Evolutionary conservation across 1,140 invertebrate genomes (phyloP), one percentile per base, ranked within the genome.

Genomic region (Saccostrea echinata): DNA sequence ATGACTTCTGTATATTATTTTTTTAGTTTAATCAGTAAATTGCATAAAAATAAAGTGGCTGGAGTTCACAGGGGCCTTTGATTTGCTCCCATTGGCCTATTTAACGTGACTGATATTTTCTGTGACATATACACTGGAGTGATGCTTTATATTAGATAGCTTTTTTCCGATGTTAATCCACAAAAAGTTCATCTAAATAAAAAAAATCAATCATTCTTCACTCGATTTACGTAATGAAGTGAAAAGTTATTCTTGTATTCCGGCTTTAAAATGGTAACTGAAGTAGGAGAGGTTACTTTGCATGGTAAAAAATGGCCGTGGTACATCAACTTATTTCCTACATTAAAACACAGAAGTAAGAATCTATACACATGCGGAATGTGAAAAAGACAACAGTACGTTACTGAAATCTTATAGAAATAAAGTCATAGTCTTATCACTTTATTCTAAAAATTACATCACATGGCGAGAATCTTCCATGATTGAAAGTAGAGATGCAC

Each of bases 31-130:
- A 76, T 76, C 27, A 76, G 68, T 76, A 76, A 76, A 76, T 76
- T 76, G 30, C 27, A 76, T 76, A 76, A 76, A 76, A 76, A 76
- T 30, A 12, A 76, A 30, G 64, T 30, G 24, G 33, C 24, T 30
- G 24, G 68, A 27, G 27, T 76, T 12, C 24, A 76, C 27, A 30
- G 30, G 27, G 68, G 68, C 24, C 27, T 33, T 27, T 33, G 27
- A 76, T 11, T 76, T 43, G 27, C 3, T 76, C 68, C 68, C 68
- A 16, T 13, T 30, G 12, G 68, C 12, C 68, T 76, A 24, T 11
- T 76, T 76, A 8, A 12, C 11, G 24, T 76, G 68, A 76, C 30
- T 76, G 68, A 76, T 27, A 76, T 76, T 76, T 71, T 76, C 68
- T 30, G 12, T 30, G 68, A 76, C 68, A 76, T 27, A 18, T 27